Percentiles rank a stretch among this genome's conserved stretches.
These are phyloP conservation scores for Pangasianodon gigas DNA, from an alignment of 2,113 vertebrate genomes.

Conservation along the genomic window DNA sequence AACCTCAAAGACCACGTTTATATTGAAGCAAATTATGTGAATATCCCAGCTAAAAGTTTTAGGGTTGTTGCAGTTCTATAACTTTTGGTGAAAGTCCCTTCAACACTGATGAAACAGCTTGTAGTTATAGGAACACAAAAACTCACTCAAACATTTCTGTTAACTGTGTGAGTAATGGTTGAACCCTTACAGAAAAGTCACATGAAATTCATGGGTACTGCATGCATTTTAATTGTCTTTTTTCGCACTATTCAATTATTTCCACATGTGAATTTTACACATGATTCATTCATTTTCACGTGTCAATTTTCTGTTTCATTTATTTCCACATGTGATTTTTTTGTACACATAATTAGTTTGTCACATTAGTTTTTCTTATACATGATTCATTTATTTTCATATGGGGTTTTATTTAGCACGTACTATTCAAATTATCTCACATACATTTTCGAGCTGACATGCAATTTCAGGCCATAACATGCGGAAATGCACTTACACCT, in stretches of 20 bases:
- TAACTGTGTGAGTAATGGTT: background rate
- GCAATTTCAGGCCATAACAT: background rate
- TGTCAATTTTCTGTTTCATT: background rate
- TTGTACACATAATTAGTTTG: background rate
- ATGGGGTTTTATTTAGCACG: background rate
- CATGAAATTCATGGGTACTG: background rate
- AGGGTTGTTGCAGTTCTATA: background rate
- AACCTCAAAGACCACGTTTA: background rate
- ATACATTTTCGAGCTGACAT: background rate
- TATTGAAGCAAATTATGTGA: background rate
- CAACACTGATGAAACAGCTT: background rate
- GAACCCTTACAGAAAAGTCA: background rate
- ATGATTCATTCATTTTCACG: background rate
- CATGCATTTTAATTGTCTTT: background rate
- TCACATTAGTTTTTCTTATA: background rate
- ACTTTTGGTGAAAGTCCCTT: background rate
- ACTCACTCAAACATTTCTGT: background rate
- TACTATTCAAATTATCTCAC: background rate
- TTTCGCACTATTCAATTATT: background rate
- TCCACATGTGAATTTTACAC: background rate
- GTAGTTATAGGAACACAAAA: background rate
- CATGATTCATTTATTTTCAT: background rate
- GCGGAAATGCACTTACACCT: background rate
- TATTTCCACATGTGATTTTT: background rate
- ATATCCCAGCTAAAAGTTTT: background rate